Evolutionary conservation across 2,113 vertebrate species (phyloP), one percentile per base, ranked within the genome.

Genomic region (Laticauda colubrina): DNA sequence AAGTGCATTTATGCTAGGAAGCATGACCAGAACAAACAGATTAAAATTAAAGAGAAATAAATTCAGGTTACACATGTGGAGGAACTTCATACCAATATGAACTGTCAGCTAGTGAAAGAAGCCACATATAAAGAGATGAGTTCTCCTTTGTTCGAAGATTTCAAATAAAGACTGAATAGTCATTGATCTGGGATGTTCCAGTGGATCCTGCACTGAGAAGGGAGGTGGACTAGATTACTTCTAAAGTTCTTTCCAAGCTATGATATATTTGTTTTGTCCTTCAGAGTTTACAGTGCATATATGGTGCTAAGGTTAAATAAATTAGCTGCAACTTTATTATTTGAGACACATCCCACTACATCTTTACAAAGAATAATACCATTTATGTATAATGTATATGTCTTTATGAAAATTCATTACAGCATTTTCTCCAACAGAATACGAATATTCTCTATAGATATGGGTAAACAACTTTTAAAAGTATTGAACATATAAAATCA

Each of bases 381-480:
- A 43, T 81, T 39, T 81, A 81, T 43, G 18, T 39, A 21, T 18
- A 75, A 75, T 23, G 75, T 21, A 1, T 39, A 69, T 55, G 29
- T 94, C 92, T 87, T 12, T 92, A 12, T 18, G 61, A 56, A 45
- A 57, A 61, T 18, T 12, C 86, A 54, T 91, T 3, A 69, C 59
- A 55, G 87, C 15, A 93, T 39, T 85, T 95, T 89, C 88, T 88
- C 94, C 88, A 91, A 93, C 88, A 93, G 3, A 26, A 75, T 56
- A 69, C 34, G 88, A 90, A 15, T 89, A 14, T 53, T 92, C 90
- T 89, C 94, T 85, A 90, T 18, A 94, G 89, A 34, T 90, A 34
- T 69, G 93, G 5, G 61, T 93, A 93, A 94, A 18, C 39, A 93
- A 93, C 45, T 91, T 93, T 92, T 92, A 89, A 90, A 93, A 94